Evolutionary conservation across 2,797 vertebrate species (phyloP).

Genomic region (Hypotaenidia philippensis): DNA sequence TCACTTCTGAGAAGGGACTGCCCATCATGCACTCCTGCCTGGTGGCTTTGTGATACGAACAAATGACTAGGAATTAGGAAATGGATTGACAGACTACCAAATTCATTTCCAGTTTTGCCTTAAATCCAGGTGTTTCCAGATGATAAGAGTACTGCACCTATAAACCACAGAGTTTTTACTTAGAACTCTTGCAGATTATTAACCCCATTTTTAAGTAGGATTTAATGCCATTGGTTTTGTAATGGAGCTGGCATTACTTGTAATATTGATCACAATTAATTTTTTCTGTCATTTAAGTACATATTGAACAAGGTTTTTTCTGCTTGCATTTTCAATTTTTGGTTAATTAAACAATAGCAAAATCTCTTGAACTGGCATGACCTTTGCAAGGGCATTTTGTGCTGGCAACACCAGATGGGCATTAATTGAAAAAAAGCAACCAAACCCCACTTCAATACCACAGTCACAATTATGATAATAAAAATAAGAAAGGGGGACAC

Average conservation of each 20-base stretch:
- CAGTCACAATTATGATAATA: background rate
- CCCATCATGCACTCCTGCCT: background rate
- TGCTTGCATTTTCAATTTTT: background rate
- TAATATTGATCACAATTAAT: background rate
- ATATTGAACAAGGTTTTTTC: background rate
- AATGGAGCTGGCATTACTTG: slow-evolving; percentile 3
- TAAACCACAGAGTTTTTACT: slow-evolving; percentile 1
- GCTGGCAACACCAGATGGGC: background rate
- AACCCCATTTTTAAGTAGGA: background rate
- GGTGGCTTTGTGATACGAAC: slow-evolving; percentile 44
- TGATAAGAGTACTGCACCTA: slow-evolving; percentile 30
- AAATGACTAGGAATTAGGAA: slow-evolving; percentile 37
- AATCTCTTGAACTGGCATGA: background rate
- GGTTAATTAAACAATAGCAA: background rate
- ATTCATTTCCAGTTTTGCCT: slow-evolving; percentile 26
- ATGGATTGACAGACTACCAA: slow-evolving; percentile 16
- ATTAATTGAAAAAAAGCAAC: background rate
- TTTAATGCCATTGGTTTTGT: slow-evolving; percentile 9
- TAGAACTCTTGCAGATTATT: background rate
- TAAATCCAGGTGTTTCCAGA: slow-evolving; percentile 49
- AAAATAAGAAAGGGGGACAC: background rate
- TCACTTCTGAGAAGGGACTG: slow-evolving; percentile 22
- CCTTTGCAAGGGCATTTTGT: slow-evolving; percentile 21
- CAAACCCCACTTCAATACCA: background rate
- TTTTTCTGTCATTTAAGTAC: background rate